These are phyloP conservation scores for Xiphophorus couchianus DNA, from an alignment of 2,113 vertebrate genomes.

Conservation along the genomic window DNA sequence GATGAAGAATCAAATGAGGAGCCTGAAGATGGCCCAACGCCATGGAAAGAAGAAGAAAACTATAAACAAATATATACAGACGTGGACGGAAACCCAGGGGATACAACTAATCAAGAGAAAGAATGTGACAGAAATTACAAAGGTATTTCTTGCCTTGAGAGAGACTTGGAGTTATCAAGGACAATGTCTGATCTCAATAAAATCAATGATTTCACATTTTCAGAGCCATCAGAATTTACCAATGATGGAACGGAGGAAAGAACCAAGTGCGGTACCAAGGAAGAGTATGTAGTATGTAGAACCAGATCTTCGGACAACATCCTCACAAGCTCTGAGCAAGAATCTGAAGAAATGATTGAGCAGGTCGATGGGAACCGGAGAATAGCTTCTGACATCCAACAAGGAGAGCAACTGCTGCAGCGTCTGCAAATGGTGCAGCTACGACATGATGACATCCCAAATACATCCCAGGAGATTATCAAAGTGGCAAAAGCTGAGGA, in stretches of 20 bases:
- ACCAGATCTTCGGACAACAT: conserved; percentile 32
- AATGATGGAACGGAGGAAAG: not conserved
- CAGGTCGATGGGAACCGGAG: conserved; percentile 22
- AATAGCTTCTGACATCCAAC: conserved; percentile 57
- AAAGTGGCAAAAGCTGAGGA: conserved; percentile 17
- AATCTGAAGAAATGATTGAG: conserved; percentile 6
- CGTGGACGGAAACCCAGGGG: conserved; percentile 5
- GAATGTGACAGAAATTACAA: conserved; percentile 3
- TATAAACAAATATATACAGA: conserved; percentile 8
- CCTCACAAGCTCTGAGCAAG: conserved; percentile 17
- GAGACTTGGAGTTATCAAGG: not conserved
- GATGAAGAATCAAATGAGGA: conserved; percentile 6
- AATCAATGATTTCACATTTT: conserved; percentile 2
- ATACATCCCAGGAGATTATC: conserved; percentile 17
- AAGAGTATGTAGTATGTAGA: conserved; percentile 26
- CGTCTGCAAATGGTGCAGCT: conserved; percentile 65
- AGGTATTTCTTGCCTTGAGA: conserved; percentile 10
- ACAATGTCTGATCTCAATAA: not conserved
- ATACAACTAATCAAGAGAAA: conserved; percentile 5
- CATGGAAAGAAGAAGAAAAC: conserved; percentile 14
- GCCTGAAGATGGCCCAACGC: conserved; percentile 5
- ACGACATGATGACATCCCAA: conserved; percentile 53
- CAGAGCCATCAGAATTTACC: not conserved
- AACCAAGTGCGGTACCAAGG: not conserved
- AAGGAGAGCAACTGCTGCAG: conserved; percentile 76